Percentiles rank a stretch among this genome's conserved stretches.
Conservation (phyloP, 2,113 vertebrate species). For the Semicossyphus pulcher region DNA sequence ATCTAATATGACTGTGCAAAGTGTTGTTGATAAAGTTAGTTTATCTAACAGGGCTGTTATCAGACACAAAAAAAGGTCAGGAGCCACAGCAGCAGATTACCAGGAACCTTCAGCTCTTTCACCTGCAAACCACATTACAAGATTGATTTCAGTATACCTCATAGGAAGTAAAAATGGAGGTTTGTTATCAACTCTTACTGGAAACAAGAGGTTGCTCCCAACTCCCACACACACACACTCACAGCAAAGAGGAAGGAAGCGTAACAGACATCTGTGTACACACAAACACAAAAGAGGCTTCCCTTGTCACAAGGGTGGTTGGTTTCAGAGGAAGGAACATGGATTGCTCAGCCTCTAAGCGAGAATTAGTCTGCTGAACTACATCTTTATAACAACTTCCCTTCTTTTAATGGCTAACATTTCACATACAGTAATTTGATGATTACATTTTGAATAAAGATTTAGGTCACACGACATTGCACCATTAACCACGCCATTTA, state of each 20-base stretch:
- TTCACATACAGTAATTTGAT: neutral
- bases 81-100: neutral
- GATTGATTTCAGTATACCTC: neutral
- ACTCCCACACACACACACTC: conserved; percentile 8
- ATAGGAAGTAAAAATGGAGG: conserved; percentile 10
- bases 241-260: conserved; percentile 62
- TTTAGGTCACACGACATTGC: neutral
- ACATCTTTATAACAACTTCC: conserved; percentile 53
- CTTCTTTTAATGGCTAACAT: neutral
- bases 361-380: neutral
- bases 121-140: neutral
- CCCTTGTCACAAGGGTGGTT: neutral
- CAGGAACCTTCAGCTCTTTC: conserved; percentile 1
- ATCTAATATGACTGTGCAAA: too few species aligned
- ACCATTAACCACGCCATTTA: neutral
- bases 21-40: too few species aligned
- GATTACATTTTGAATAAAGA: neutral
- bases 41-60: neutral
- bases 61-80: too few species aligned
- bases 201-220: conserved; percentile 22
- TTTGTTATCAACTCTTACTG: conserved; percentile 18
- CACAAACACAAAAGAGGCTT: conserved; percentile 8
- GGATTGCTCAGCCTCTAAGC: conserved; percentile 8
- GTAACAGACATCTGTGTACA: neutral
- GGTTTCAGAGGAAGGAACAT: conserved; percentile 46